Base-by-base conservation (phyloP, 1,140 invertebrate species). In the Andricus grossulariae region DNA sequence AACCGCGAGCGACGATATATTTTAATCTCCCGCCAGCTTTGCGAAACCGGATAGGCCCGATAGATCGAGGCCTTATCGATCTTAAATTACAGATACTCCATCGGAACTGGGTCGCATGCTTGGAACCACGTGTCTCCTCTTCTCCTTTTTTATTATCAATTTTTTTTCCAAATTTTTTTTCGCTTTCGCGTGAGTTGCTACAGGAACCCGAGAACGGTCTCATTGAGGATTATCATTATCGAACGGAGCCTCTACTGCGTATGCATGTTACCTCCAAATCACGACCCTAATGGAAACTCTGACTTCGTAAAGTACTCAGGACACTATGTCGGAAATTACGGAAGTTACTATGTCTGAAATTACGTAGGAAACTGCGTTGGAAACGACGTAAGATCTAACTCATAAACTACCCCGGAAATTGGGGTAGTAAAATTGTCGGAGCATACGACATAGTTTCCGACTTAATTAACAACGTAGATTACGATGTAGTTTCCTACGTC, bases 61-160 rank as follows among this genome's bases (percentile, higher is more conserved):
- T 88, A 85, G 82, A 85, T 87, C 75, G 83, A 73, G 83, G 85
- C 75, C 87, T 91, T 91, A 91, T 91, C 86, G 90, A 90, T 91
- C 88, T 91, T 90, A 85, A 88, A 88, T 91, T 91, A 90, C 90
- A 85, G 85, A 89, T 88, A 87, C 82, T 84, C 81, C 73, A 21
- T 78, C 74, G 83, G 83, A 89, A 88, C 78, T 89, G 83, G 87
- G 86, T 88, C 85, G 84, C 81, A 81, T 71, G 71, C 75, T 50
- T 21, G 54, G 70, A 71, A 54, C 73, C 45, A 76, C 80, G 73
- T 80, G 79, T 79, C 76, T 80, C 72, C 75, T 81, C 81, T 77
- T 80, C 76, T 77, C 81, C 78, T 80, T 82, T 82, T 72, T 74
- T 75, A 73, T 74, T 76, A 60, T 76, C 21, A 15, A 39, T 66